Evolutionary conservation across 2,888 invertebrate species (phyloP), one percentile per base, ranked within the genome.

Genomic region (Drosophila leonis): DNA sequence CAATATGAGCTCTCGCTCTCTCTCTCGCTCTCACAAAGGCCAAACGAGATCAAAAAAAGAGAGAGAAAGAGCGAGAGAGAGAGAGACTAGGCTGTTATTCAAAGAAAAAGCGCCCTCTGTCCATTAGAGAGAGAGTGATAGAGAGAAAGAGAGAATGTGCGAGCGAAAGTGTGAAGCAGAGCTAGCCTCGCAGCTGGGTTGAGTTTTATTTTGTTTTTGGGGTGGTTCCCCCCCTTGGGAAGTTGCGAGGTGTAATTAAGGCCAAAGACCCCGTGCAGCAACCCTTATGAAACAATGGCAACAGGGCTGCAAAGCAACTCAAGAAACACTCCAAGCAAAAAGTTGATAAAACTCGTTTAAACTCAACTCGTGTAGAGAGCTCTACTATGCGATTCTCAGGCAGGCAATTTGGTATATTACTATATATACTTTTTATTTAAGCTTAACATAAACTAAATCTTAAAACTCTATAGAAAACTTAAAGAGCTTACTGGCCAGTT

Each of bases 211-310:
- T 41, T 31, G n/a, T 49, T 35, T 49, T 33, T 67, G 72, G 75
- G 84, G 78, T 75, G 70, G 81, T 65, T 52, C 52, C 65, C 63
- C 63, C 71, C 69, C 60, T 72, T 80, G 60, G 66, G 66, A 72
- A 84, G 72, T 67, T 73, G 13, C 7, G 49, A 49, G 72, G 64
- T 70, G 65, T 78, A 83, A 85, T 75, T 78, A 82, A 82, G 85
- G 85, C 72, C 83, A 82, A 81, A 83, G 83, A 83, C 84, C 85
- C 72, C 75, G 72, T 49, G 13, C 27, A 74, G 41, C 84, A 70
- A 81, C 85, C 82, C 83, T 65, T 78, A 27, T 62, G 35, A 18
- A 55, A 55, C 48, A 62, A 61, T 57, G 62, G 72, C 67, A 78
- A 65, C 79, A 79, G 79, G 73, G 72, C 64, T 78, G 39, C 76